These are phyloP conservation scores for Heliconius sara DNA, from an alignment of 2,888 invertebrate species.

Conservation along the genomic window DNA sequence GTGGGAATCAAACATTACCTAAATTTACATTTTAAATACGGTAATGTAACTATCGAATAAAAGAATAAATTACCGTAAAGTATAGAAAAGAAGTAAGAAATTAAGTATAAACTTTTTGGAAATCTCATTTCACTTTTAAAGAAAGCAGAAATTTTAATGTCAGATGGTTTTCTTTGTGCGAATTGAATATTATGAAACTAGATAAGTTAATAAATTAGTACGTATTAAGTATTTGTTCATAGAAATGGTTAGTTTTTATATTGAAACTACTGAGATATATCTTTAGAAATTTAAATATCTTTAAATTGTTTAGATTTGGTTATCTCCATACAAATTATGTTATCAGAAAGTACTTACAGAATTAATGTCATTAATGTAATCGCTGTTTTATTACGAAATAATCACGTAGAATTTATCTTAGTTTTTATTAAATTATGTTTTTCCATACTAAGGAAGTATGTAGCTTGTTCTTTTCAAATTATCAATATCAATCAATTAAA, in stretches of 20 bases:
- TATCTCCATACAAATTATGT: no score
- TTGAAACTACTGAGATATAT: background rate
- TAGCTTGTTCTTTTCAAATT: no score
- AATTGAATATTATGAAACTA: background rate
- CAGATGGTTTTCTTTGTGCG: conserved; percentile 5
- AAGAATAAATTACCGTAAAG: background rate
- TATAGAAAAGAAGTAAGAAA: background rate
- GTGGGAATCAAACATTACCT: no score
- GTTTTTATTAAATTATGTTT: no score
- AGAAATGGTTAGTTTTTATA: conserved; percentile 16
- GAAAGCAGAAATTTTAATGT: conserved; percentile 17
- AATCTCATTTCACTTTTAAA: conserved; percentile 3
- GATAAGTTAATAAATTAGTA: background rate
- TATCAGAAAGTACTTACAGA: no score
- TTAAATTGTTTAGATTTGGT: background rate
- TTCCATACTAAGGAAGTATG: no score
- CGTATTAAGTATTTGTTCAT: background rate
- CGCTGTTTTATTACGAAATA: no score
- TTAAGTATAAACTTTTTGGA: conserved; percentile 2
- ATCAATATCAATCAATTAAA: no score
- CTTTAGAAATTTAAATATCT: background rate
- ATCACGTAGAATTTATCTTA: no score
- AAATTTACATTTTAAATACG: no score
- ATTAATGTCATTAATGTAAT: no score
- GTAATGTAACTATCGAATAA: background rate